A percentile compares a stretch with the other conserved stretches of the same genome.
Evolutionary conservation across 1,140 invertebrate species (phyloP).

Genomic region (Drosophila ercepeae): DNA sequence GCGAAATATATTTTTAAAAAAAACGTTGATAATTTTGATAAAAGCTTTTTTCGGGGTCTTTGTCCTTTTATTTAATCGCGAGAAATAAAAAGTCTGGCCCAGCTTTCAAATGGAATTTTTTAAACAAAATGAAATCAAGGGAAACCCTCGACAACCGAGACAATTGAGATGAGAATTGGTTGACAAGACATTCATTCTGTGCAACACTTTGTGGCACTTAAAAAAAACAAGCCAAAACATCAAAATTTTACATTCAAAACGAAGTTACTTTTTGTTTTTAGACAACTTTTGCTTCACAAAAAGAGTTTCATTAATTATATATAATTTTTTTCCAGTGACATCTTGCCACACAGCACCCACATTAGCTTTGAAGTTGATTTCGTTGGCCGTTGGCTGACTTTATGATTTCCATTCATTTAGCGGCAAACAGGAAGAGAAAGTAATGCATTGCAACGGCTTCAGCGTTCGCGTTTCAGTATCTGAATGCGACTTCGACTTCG

Average conservation of each 20-base stretch:
- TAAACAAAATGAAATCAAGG: slow-evolving; percentile 47
- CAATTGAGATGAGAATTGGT: slow-evolving; percentile 57
- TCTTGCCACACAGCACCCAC: slow-evolving; percentile 16
- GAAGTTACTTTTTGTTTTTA: too few species aligned
- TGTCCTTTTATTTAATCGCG: background rate
- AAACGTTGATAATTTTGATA: too few species aligned
- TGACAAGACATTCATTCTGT: slow-evolving; percentile 36
- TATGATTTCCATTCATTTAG: slow-evolving; percentile 74
- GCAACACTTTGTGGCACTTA: slow-evolving; percentile 33
- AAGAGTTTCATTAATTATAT: too few species aligned
- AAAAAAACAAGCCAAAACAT: too few species aligned
- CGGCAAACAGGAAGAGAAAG: slow-evolving; percentile 79
- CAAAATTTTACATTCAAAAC: too few species aligned
- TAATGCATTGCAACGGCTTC: slow-evolving; percentile 61
- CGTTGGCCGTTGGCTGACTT: slow-evolving; percentile 19
- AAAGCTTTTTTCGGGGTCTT: too few species aligned
- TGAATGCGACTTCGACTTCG: slow-evolving; percentile 15
- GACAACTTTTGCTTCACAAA: too few species aligned
- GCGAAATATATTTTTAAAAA: too few species aligned
- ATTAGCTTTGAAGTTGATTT: slow-evolving; percentile 35
- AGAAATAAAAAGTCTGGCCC: slow-evolving; percentile 25
- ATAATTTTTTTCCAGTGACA: background rate
- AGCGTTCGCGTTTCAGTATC: too few species aligned
- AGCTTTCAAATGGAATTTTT: slow-evolving; percentile 37
- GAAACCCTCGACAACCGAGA: background rate